Conservation (phyloP, 2,888 invertebrate genomes). For the Lampropteryx suffumata region DNA sequence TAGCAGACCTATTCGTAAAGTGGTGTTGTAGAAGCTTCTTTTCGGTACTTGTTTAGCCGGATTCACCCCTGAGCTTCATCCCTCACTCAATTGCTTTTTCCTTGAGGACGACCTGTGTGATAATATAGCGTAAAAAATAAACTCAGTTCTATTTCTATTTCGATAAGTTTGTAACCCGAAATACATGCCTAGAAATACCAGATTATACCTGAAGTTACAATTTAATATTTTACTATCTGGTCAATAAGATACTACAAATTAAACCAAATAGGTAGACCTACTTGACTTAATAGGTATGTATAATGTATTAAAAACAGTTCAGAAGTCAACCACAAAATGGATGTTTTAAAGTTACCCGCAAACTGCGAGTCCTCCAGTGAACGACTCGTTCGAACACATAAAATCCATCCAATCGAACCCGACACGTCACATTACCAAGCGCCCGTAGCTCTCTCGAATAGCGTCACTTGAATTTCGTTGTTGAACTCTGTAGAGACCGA, state of each 20-base stretch:
- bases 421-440: conserved; percentile 70
- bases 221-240: too few species aligned
- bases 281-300: too few species aligned
- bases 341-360: conserved; percentile 67
- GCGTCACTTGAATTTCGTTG: conserved; percentile 76
- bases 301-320: conserved; percentile 33
- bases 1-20: conserved; percentile 43
- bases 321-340: conserved; percentile 55
- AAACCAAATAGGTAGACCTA: too few species aligned
- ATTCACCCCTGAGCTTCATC: conserved; percentile 47
- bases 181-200: neutral
- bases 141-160: conserved; percentile 66
- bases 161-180: conserved; percentile 43
- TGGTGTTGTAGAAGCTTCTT: conserved; percentile 67
- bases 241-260: too few species aligned
- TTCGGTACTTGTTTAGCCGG: conserved; percentile 64
- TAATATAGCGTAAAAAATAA: conserved; percentile 75
- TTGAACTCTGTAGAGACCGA: conserved; percentile 63
- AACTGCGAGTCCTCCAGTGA: conserved; percentile 54
- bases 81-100: conserved; percentile 75
- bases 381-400: conserved; percentile 64
- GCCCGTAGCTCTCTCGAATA: conserved; percentile 63
- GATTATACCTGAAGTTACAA: too few species aligned
- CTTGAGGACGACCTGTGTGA: conserved; percentile 73
- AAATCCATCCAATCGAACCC: conserved; percentile 74